Percentiles rank a stretch among this genome's conserved stretches.
Conservation (phyloP, 2,888 invertebrate species). For the Aspidiotus rigidus region DNA sequence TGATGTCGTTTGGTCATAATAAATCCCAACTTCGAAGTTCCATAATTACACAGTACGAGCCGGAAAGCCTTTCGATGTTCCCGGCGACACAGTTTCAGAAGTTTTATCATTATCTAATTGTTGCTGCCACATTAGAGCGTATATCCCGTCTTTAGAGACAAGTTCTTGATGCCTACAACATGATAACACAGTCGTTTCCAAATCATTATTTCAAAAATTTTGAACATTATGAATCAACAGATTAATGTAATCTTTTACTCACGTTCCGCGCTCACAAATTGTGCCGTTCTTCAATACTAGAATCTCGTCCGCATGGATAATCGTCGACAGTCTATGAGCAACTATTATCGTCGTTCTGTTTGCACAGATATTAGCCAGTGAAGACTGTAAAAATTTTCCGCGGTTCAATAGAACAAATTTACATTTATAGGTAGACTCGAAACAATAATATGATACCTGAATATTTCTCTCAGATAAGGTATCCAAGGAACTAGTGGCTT, state of each 20-base stretch:
- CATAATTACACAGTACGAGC: too few relatives aligned
- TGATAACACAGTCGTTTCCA: too few relatives aligned
- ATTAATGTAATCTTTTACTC: slow-evolving; percentile 41
- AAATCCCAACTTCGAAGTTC: too few relatives aligned
- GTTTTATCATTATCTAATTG: slow-evolving; percentile 54
- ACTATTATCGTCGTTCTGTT: slow-evolving; percentile 88
- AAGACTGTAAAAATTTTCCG: slow-evolving; percentile 48
- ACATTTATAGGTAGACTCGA: too few relatives aligned
- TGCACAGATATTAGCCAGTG: slow-evolving; percentile 63
- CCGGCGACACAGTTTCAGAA: too few relatives aligned
- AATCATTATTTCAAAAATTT: neutral
- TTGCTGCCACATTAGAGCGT: slow-evolving; percentile 88
- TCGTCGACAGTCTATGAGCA: slow-evolving; percentile 87
- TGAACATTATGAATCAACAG: neutral
- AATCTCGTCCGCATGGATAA: slow-evolving; percentile 91
- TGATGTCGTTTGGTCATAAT: too few relatives aligned
- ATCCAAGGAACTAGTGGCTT: slow-evolving; percentile 90
- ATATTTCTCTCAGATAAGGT: slow-evolving; percentile 90
- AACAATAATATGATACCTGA: slow-evolving; percentile 47
- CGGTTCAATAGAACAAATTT: too few relatives aligned
- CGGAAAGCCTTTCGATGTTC: too few relatives aligned
- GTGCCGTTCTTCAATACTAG: slow-evolving; percentile 83
- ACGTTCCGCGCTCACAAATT: slow-evolving; percentile 82
- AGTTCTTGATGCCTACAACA: slow-evolving; percentile 63
- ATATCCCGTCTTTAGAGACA: slow-evolving; percentile 60